Evolutionary conservation across 2,888 invertebrate species (phyloP), one percentile per base, ranked within the genome.

Genomic region (Hemicrepidius hirtus): DNA sequence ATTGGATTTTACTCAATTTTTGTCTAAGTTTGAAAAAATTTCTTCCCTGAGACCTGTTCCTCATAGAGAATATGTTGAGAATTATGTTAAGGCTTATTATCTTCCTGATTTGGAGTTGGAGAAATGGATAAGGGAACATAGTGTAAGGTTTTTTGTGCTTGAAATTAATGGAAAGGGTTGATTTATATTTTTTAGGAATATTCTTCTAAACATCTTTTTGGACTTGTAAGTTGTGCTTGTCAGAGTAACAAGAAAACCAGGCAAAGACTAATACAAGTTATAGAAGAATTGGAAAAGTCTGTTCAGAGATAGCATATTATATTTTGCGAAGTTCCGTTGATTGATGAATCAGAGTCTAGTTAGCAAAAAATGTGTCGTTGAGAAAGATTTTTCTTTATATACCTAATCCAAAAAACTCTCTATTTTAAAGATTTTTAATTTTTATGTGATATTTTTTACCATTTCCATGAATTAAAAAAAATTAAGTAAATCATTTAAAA

Each of bases 31-130:
- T 63, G 97, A 98, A 85, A 92, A 94, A 81, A 92, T 98, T 66
- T 94, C 97, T 0, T 91, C 92, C 0, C 84, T 97, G 6, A 93
- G 93, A 82, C 97, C 97, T 1, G 89, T 97, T 13, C 97, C 98
- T 0, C 94, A 95, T 82, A 92, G 94, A 76, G 94, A 95, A 67
- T 96, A 95, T 81, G 98, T 99, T 0, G 98, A 99, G 86, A 91
- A 91, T 66, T 99, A 97, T 83, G 95, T 99, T 0, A 99, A 99
- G 85, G 98, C 98, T 0, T 99, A 95, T 85, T 99, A 99, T 87
- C 89, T 97, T 78, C 96, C 97, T 0, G 94, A 97, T 80, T 91
- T 91, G 73, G 94, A 93, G 65, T 88, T 99, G 41, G 97, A 98
- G 84, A 91, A 92, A 59, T 99, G 98, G 92, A 91, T 99, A 6